A percentile compares a stretch with the other conserved stretches of the same genome.
These are phyloP conservation scores for Dreissena polymorpha DNA, from an alignment of 1,140 invertebrate genomes.

Conservation along the genomic window DNA sequence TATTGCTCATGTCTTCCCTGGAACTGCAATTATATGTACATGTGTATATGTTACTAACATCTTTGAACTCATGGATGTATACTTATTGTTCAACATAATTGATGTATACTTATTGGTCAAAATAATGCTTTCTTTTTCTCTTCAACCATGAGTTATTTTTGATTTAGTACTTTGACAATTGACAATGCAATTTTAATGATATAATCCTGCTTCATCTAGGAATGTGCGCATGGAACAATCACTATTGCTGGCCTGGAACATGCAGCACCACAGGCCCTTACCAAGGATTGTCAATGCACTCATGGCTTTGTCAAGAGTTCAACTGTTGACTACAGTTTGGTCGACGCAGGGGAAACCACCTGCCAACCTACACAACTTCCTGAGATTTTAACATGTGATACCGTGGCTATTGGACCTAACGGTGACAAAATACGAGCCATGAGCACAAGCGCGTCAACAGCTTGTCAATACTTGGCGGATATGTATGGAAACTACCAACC, in stretches of 20 bases:
- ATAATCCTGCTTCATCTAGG: constrained; percentile 5
- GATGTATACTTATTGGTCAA: no score
- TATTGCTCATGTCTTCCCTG: no score
- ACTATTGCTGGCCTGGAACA: constrained; percentile 24
- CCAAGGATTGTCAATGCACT: background rate
- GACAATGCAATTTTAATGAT: background rate
- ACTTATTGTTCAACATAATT: no score
- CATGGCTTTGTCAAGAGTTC: background rate
- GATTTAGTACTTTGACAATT: no score
- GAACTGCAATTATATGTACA: no score
- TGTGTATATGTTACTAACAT: no score
- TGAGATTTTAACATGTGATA: constrained; percentile 10
- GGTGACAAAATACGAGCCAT: constrained; percentile 3
- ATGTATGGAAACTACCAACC: constrained; percentile 28
- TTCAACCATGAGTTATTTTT: no score
- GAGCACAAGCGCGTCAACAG: background rate
- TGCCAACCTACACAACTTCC: constrained; percentile 5
- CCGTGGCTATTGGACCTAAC: constrained; percentile 15
- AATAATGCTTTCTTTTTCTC: no score
- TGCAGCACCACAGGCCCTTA: background rate
- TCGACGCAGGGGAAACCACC: background rate
- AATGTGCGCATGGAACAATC: constrained; percentile 20
- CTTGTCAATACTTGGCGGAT: constrained; percentile 1
- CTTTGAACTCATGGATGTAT: no score
- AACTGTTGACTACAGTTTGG: no score